A percentile compares a stretch with the other conserved stretches of the same genome.
Evolutionary conservation across 2,797 vertebrate species (phyloP).

Genomic region (Eremophila alpestris): DNA sequence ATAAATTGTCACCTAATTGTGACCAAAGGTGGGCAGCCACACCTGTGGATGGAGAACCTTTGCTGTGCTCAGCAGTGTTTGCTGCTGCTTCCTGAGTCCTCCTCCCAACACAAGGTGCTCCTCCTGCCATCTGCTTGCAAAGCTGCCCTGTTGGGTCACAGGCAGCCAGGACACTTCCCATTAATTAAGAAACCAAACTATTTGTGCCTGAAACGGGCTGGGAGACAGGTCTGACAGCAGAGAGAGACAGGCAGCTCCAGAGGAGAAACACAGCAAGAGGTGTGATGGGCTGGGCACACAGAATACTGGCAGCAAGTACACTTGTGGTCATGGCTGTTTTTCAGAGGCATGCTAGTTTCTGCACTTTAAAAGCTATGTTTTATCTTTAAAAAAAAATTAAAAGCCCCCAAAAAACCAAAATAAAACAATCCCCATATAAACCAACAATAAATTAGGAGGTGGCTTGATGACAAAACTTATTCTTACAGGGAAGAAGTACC

Average conservation of each 20-base stretch:
- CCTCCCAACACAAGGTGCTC: background rate
- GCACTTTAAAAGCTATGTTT: background rate
- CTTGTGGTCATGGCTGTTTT: background rate
- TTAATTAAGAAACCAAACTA: background rate
- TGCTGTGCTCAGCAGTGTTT: background rate
- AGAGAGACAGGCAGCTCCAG: background rate
- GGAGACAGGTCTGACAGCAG: background rate
- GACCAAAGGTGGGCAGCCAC: background rate
- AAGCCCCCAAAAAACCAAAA: no score
- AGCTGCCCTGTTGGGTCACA: background rate
- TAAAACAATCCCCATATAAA: no score
- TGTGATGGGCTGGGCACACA: background rate
- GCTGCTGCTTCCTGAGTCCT: background rate
- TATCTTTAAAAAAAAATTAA: background rate
- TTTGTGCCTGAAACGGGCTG: background rate
- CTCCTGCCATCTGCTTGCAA: accelerated
- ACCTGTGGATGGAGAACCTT: background rate
- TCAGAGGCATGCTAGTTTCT: background rate
- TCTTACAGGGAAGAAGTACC: background rate
- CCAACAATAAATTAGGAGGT: background rate
- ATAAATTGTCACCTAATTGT: background rate
- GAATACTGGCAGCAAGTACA: background rate
- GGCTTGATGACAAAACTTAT: background rate
- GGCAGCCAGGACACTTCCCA: background rate
- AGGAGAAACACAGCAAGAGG: background rate